Evolutionary conservation across 2,113 vertebrate genomes (phyloP).

Genomic region (Sinocyclocheilus maitianheensis): DNA sequence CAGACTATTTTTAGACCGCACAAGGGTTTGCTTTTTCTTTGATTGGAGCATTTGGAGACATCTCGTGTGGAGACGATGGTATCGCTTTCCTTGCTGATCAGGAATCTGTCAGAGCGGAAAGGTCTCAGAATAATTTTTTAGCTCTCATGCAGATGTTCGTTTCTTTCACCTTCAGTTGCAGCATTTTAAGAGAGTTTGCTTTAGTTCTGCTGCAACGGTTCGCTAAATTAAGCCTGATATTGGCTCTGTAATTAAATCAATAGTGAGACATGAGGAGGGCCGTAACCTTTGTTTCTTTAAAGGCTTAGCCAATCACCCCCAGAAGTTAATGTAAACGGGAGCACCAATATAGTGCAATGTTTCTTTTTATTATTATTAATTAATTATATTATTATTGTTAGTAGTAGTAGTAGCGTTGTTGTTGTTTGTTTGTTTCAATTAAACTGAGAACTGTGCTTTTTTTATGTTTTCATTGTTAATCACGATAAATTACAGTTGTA

Average conservation of each 20-base stretch:
- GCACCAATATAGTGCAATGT: background rate
- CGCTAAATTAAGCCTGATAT: slow-evolving; percentile 67
- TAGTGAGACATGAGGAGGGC: slow-evolving; percentile 67
- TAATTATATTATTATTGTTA: background rate
- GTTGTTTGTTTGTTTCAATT: too few relatives aligned
- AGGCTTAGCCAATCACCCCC: slow-evolving; percentile 14
- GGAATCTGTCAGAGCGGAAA: slow-evolving; percentile 54
- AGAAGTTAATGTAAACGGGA: background rate
- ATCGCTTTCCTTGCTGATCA: slow-evolving; percentile 52
- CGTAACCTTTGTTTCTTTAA: slow-evolving; percentile 60
- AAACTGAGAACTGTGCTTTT: too few relatives aligned
- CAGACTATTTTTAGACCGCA: slow-evolving; percentile 41
- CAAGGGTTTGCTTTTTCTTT: slow-evolving; percentile 30
- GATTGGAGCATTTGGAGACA: slow-evolving; percentile 6
- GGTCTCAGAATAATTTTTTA: slow-evolving; percentile 56
- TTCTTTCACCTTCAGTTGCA: slow-evolving; percentile 55
- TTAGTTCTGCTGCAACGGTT: slow-evolving; percentile 67
- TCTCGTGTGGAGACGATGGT: slow-evolving; percentile 33
- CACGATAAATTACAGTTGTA: too few relatives aligned
- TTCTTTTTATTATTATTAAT: too few relatives aligned
- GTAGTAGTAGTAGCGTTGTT: too few relatives aligned
- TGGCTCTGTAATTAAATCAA: slow-evolving; percentile 69
- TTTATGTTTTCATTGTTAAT: too few relatives aligned
- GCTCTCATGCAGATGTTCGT: slow-evolving; percentile 62
- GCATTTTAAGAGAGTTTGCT: slow-evolving; percentile 58